Evolutionary conservation across 1,140 invertebrate species (phyloP), one percentile per base, ranked within the genome.

Genomic region (Atta cephalotes): DNA sequence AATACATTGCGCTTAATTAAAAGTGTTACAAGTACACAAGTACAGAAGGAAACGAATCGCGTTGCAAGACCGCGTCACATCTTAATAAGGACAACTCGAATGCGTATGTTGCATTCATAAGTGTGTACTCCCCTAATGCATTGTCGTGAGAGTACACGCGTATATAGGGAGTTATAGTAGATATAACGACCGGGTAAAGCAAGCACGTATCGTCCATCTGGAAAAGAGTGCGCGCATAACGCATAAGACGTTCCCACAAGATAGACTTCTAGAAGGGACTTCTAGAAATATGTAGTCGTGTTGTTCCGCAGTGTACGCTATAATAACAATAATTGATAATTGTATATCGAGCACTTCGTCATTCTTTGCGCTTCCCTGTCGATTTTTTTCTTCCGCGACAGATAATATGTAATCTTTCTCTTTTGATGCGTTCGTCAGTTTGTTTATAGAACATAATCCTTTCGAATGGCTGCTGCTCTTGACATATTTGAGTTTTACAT

Each of bases 241-340:
- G 39, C 58, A 28, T n/a, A 76, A 84, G 70, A 76, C 80, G 80
- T 84, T 84, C 80, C 70, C 80, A 84, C 80, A 84, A 45, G 68
- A 84, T 74, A 62, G 25, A 21, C 14, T 18, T 45, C 18, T 49
- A 21, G 39, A n/a, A 62, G 71, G 80, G 70, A 62, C n/a, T n/a
- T n/a, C n/a, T 51, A n/a, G 21, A 18, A 76, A 16, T 39, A 68
- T 18, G 80, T 62, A 72, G 3, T 9, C 53, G 68, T 31, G 79
- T 81, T 56, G 35, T 65, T 82, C 49, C 80, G 21, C 6, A n/a
- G 7, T 6, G 79, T 35, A 51, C 71, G 70, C 56, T 49, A 18
- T 74, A 82, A 82, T 45, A 14, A 68, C 74, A 63, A 63, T 76
- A 74, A 84, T 84, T 62, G 72, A 28, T 25, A 74, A 84, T 84